A percentile compares a stretch with the other conserved stretches of the same genome.
These are phyloP conservation scores for Notechis scutatus DNA, from an alignment of 2,113 vertebrate species.

Conservation along the genomic window DNA sequence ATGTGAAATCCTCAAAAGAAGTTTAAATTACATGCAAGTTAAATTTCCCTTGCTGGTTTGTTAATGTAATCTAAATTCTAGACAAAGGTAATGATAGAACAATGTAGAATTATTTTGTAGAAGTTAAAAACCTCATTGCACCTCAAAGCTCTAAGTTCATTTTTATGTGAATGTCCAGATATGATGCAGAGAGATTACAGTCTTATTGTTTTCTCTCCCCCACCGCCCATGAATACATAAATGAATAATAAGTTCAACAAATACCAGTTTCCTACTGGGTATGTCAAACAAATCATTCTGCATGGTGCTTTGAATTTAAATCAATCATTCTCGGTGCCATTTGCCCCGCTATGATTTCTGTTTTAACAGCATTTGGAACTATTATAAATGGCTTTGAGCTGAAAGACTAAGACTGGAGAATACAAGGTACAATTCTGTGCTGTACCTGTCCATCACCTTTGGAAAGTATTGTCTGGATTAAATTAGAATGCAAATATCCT, in stretches of 20 bases:
- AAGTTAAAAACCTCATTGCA: conserved; percentile 69
- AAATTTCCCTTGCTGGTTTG: conserved; percentile 75
- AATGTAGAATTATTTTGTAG: conserved; percentile 67
- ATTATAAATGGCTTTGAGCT: conserved; percentile 18
- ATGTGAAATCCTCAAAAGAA: conserved; percentile 66
- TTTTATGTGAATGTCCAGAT: conserved; percentile 72
- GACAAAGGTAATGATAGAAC: conserved; percentile 70
- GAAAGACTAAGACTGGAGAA: conserved; percentile 10
- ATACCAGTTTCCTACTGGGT: conserved; percentile 70
- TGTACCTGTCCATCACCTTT: background rate
- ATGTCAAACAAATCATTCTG: conserved; percentile 73
- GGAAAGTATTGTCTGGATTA: background rate
- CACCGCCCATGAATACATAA: conserved; percentile 73
- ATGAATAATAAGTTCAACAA: conserved; percentile 76
- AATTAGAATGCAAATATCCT: background rate
- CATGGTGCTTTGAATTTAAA: conserved; percentile 70
- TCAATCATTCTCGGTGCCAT: conserved; percentile 58
- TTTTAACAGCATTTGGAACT: conserved; percentile 52
- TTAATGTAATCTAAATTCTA: conserved; percentile 71
- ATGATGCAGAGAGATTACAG: conserved; percentile 69
- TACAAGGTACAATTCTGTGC: background rate
- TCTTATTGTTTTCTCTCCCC: conserved; percentile 70
- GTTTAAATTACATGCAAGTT: conserved; percentile 65
- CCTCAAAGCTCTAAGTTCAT: conserved; percentile 67
- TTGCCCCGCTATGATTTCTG: conserved; percentile 48